Conservation (phyloP, 2,113 vertebrate species). For the Tylochromis polylepis region DNA sequence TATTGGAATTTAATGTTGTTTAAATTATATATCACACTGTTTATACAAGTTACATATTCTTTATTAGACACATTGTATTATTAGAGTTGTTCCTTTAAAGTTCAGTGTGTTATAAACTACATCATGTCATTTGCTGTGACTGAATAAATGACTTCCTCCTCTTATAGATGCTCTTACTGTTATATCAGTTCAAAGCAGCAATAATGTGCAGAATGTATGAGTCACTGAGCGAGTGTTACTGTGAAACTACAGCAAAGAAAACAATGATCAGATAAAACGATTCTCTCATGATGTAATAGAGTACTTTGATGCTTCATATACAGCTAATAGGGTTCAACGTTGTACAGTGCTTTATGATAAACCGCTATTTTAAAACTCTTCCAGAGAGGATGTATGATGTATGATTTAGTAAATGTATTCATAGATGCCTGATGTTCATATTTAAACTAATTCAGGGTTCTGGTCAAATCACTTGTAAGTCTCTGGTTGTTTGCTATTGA, state of each 20-base stretch:
- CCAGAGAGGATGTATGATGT: not conserved
- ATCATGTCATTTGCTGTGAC: not conserved
- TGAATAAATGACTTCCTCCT: not conserved
- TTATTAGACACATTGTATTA: not conserved
- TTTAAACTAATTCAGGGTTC: conserved; percentile 35
- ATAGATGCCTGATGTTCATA: conserved; percentile 18
- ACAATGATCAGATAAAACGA: not conserved
- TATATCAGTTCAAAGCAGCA: not conserved
- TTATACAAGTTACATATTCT: not conserved
- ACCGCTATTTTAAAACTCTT: not conserved
- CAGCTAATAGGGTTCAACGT: not conserved
- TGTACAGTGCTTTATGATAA: not conserved
- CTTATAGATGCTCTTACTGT: not conserved
- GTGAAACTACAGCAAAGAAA: not conserved
- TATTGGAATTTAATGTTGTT: not conserved
- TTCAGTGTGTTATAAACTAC: not conserved
- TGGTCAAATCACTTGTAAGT: conserved; percentile 35
- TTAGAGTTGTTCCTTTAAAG: not conserved
- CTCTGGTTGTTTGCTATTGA: conserved; percentile 53
- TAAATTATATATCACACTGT: not conserved
- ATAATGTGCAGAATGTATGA: not conserved
- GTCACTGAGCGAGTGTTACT: not conserved
- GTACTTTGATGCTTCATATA: not conserved
- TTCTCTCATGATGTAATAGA: not conserved
- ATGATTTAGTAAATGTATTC: not conserved